Conservation (phyloP, 2,797 vertebrate species). For the Halcyon badia region DNA sequence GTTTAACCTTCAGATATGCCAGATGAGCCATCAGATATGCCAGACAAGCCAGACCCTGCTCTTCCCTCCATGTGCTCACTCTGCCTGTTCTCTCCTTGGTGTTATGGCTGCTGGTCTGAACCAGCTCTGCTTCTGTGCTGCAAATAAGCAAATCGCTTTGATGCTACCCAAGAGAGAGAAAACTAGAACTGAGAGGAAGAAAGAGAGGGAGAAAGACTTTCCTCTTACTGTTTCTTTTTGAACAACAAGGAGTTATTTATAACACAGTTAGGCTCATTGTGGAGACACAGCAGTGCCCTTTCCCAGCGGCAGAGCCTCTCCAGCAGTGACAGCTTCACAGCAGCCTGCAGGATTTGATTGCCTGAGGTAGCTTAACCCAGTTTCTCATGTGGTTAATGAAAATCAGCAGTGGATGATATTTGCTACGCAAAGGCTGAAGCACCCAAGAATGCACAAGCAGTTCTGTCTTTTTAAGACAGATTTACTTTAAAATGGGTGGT, state of each 20-base stretch:
- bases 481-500: not conserved
- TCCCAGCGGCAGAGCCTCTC: not conserved
- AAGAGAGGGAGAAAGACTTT: not conserved
- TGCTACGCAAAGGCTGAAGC: not conserved
- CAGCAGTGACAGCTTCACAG: not conserved
- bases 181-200: not conserved
- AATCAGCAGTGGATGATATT: not conserved
- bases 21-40: fast-evolving
- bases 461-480: not conserved
- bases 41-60: not conserved
- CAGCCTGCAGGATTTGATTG: not conserved
- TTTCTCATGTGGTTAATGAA: slow-evolving; percentile 26
- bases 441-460: not conserved
- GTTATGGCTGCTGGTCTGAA: not conserved
- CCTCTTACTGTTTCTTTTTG: fast-evolving
- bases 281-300: not conserved
- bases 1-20: fast-evolving
- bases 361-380: slow-evolving; percentile 39
- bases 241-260: not conserved
- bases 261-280: not conserved
- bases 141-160: not conserved
- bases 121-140: not conserved
- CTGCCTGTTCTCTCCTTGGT: not conserved
- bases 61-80: not conserved
- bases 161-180: not conserved